phyloP scores from a whole-genome alignment of 2,888 invertebrate species.

The Pseudoips prasinana region DNA sequence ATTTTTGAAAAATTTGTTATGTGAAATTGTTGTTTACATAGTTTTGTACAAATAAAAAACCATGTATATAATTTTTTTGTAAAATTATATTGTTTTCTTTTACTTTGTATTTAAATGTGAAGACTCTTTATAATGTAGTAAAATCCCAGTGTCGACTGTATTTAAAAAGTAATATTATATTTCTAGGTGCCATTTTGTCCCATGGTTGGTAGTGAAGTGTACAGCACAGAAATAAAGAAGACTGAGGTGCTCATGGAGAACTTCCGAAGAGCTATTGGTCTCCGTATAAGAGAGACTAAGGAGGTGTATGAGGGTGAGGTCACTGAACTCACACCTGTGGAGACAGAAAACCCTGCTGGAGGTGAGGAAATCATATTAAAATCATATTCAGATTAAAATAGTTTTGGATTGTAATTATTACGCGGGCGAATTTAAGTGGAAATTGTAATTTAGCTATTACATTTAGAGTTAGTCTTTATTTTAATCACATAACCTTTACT shows the following conservation, averaged over 20 bases:
- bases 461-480: too few species aligned
- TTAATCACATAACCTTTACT: too few species aligned
- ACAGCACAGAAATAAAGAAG: conserved; percentile 99
- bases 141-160: too few species aligned
- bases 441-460: too few species aligned
- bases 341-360: conserved; percentile 98
- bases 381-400: background rate
- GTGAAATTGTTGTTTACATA: too few species aligned
- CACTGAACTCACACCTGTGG: conserved; percentile 98
- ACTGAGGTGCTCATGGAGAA: conserved; percentile 99
- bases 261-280: conserved; percentile 98
- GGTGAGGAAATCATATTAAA: conserved; percentile 75
- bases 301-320: conserved; percentile 99
- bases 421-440: too few species aligned
- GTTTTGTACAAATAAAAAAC: too few species aligned
- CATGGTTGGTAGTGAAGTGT: conserved; percentile 97
- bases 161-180: conserved; percentile 3
- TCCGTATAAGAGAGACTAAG: conserved; percentile 96
- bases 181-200: conserved; percentile 92
- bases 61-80: too few species aligned
- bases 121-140: too few species aligned
- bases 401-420: background rate
- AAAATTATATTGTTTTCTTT: too few species aligned
- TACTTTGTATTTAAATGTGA: too few species aligned
- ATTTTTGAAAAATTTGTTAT: too few species aligned